These are phyloP conservation scores for Tribolium castaneum DNA, from an alignment of 1,140 invertebrate genomes.

Conservation along the genomic window DNA sequence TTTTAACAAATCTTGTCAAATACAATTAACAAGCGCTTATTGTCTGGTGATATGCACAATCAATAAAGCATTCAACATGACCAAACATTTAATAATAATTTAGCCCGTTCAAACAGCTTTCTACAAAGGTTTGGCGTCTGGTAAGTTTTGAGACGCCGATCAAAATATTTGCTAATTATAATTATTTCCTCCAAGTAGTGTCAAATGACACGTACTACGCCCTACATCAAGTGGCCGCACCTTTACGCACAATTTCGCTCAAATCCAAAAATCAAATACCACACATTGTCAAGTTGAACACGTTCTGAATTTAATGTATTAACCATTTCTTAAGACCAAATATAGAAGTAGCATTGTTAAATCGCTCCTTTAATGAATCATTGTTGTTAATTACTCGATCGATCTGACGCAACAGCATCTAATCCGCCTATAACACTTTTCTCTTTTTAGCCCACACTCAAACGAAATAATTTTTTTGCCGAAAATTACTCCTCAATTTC, in stretches of 20 bases:
- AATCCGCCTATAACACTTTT: not conserved
- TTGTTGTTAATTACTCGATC: slow-evolving; percentile 19
- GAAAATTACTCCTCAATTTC: not conserved
- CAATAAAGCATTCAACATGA: not conserved
- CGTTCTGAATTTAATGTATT: not conserved
- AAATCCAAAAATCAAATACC: not conserved
- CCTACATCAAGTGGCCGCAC: not conserved
- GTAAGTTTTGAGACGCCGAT: not conserved
- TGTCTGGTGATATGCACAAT: not conserved
- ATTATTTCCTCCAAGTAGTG: no score
- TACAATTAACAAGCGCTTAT: not conserved
- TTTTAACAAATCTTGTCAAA: no score
- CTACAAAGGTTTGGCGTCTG: not conserved
- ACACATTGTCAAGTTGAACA: not conserved
- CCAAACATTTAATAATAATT: not conserved
- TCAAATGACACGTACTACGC: not conserved
- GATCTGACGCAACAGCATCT: slow-evolving; percentile 20
- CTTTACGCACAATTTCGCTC: not conserved
- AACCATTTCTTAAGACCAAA: slow-evolving; percentile 14
- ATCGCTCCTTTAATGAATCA: slow-evolving; percentile 13
- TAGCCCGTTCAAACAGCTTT: not conserved
- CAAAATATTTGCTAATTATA: not conserved
- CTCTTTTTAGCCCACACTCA: slow-evolving; percentile 2
- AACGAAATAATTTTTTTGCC: not conserved
- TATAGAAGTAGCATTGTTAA: not conserved